Percentiles rank a stretch among this genome's conserved stretches.
Evolutionary conservation across 2,888 invertebrate genomes (phyloP).

Genomic region (Chymomyza procnemis): DNA sequence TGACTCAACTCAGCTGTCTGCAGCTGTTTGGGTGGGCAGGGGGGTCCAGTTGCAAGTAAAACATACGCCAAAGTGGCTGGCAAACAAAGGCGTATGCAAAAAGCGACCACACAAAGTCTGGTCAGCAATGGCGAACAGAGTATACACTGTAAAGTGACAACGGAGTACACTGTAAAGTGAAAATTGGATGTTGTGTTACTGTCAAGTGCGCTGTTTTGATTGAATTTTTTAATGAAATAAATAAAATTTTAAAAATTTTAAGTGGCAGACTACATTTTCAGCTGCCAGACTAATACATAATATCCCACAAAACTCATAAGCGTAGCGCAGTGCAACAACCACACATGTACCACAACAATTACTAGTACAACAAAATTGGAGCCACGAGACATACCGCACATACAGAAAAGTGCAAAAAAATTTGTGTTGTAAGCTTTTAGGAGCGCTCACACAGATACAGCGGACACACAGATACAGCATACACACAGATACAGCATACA

Average conservation of each 20-base stretch:
- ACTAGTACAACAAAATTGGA: not conserved
- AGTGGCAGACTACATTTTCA: no score
- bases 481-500: no score
- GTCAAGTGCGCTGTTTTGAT: no score
- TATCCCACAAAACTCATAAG: no score
- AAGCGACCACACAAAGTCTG: not conserved
- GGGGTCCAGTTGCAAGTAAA: slow-evolving; percentile 38
- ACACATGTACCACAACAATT: not conserved
- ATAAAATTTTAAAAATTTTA: no score
- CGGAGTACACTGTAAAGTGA: no score
- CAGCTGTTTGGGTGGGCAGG: slow-evolving; percentile 23
- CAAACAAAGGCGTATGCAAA: slow-evolving; percentile 18
- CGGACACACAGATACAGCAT: not conserved
- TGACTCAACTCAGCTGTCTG: slow-evolving; percentile 62
- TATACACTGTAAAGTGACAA: slow-evolving; percentile 9
- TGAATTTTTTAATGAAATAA: no score
- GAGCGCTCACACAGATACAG: slow-evolving; percentile 26
- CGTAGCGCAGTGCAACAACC: not conserved
- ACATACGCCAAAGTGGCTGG: slow-evolving; percentile 37
- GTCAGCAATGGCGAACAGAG: slow-evolving; percentile 21
- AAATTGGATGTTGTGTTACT: no score
- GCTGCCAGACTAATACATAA: no score
- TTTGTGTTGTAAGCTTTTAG: slow-evolving; percentile 53
- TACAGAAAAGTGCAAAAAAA: slow-evolving; percentile 12
- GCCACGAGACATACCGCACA: slow-evolving; percentile 19